Base-by-base conservation (phyloP, 1,140 invertebrate species). In the Drosophila burlai region DNA sequence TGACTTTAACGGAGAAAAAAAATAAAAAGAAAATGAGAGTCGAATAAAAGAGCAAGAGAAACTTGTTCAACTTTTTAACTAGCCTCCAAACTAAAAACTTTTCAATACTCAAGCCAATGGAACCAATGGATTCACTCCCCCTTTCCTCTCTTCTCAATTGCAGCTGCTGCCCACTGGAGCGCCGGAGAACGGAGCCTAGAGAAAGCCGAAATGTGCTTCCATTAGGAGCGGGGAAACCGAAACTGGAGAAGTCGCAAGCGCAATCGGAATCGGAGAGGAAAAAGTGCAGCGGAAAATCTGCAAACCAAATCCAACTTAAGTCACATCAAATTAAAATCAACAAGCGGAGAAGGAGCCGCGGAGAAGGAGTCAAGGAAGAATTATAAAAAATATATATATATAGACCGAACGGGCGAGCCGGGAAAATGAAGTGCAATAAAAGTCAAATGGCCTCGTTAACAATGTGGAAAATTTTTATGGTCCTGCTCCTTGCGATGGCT, bases 401-500 rank as follows among this genome's bases (percentile, higher is more conserved):
- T 61, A 54, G 47, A 66, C 16, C 50, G 34, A 61, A 59, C 60
- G 47, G 18, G 54, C 58, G 47, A 68, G 34, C 59, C 62, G 52
- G 61, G 76, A 90, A 84, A 84, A 91, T 83, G 76, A 91, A 91
- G 86, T 91, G 87, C 82, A 91, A 91, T 91, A 91, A 91, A 91
- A 91, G 86, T 92, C 85, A 90, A 92, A 92, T 92, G 85, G 84
- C 80, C 86, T 92, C 85, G 90, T 83, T 92, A 92, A 92, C 83
- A 87, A 92, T 92, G 86, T 87, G 86, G 83, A 91, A 87, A 84
- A 92, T 92, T 92, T 92, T 91, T 91, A 92, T 92, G 78, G 76
- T 76, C 55, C 77, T 80, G 76, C 81, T 84, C 45, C 69, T 90
- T 43, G 68, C 75, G 49, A 80, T 78, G 81, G 78, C 74, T 59